These are phyloP conservation scores for Cyphomyrmex costatus DNA, from an alignment of 1,140 invertebrate species.

Conservation along the genomic window DNA sequence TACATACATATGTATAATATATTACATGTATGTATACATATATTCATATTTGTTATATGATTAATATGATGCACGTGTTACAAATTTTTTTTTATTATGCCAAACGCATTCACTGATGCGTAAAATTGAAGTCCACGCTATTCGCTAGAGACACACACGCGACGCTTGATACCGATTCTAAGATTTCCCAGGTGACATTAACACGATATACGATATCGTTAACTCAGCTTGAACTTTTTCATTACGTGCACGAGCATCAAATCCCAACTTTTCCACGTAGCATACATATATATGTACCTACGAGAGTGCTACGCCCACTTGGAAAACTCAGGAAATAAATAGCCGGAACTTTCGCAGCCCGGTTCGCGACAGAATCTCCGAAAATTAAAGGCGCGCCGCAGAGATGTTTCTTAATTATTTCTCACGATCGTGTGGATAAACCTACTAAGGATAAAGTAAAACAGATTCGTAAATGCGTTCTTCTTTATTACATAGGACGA, in stretches of 20 bases:
- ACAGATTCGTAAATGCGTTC: constrained; percentile 41
- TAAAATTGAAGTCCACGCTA: constrained; percentile 69
- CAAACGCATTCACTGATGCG: constrained; percentile 61
- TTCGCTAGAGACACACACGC: constrained; percentile 36
- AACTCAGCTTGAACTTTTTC: constrained; percentile 41
- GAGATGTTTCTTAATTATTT: constrained; percentile 63
- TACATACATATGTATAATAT: not conserved
- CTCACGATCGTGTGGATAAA: constrained; percentile 43
- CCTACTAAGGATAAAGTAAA: constrained; percentile 49
- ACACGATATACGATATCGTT: constrained; percentile 47
- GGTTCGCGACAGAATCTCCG: constrained; percentile 18
- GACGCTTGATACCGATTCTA: constrained; percentile 59
- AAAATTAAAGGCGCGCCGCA: constrained; percentile 57
- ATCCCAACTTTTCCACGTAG: constrained; percentile 46
- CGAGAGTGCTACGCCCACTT: not conserved
- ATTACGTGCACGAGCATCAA: constrained; percentile 35
- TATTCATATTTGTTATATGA: not conserved
- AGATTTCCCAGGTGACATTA: constrained; percentile 74
- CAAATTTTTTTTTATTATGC: not conserved
- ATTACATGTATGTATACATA: not conserved
- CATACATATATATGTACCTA: not conserved
- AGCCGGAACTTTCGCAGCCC: constrained; percentile 31
- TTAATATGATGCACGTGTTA: not conserved
- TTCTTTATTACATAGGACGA: constrained; percentile 40
- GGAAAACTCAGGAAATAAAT: constrained; percentile 50